Evolutionary conservation across 2,888 invertebrate genomes (phyloP), one percentile per base, ranked within the genome.

Genomic region (Stenodera caucasica): DNA sequence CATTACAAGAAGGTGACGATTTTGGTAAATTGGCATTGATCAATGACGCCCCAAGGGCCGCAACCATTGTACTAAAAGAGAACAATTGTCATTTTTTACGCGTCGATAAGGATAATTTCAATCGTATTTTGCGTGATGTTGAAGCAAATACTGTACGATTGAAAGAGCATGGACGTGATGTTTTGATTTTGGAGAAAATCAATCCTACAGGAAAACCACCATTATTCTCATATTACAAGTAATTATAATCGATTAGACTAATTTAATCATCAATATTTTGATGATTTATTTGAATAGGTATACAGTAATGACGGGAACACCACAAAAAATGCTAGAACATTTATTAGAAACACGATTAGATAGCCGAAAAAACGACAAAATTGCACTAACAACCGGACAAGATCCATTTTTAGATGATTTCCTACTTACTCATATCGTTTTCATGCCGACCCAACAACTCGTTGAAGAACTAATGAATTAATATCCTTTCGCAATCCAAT

Each of bases 91-190:
- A 92, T 78, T 89, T 93, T 75, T 82, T 93, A 65, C 83, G 92
- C 52, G 92, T 93, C 49, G 92, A 93, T 80, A 93, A 93, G 79
- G 89, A 91, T 68, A 89, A 92, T 78, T 94, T 93, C 79, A 91
- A 92, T 81, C 84, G 91, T 73, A 91, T 91, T 66, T 81, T 91
- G 65, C 81, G 90, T 71, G 92, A 93, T 81, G 92, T 92, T 35
- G 93, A 93, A 80, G 91, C 92, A n/a, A 93, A 93, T 78, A 94
- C 92, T 35, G 89, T 93, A 51, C 82, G 92, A 53, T 82, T 94
- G 70, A 91, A 92, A 78, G 92, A 93, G 76, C 91, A 92, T 74
- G 91, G 91, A 45, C 88, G 90, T 74, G 92, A 92, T 82, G 92
- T 93, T 40, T 81, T 93, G 69, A 88, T 94, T 40, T 81, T 93